Evolutionary conservation across 2,113 vertebrate species (phyloP).

Genomic region (Addax nasomaculatus): DNA sequence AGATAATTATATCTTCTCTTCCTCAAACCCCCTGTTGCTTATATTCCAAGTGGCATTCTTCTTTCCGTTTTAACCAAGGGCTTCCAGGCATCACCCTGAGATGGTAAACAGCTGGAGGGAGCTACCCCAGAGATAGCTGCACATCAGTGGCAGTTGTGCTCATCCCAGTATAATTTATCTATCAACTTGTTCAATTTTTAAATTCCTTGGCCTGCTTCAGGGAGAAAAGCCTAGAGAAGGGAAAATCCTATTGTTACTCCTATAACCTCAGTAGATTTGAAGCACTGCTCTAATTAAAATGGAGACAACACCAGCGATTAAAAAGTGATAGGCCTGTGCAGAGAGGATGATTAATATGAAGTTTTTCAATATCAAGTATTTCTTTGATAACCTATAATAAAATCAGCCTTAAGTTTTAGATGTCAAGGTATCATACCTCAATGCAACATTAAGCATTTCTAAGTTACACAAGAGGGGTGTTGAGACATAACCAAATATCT

Average conservation of each 20-base stretch:
- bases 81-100: neutral
- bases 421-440: neutral
- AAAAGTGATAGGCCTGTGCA: neutral
- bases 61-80: neutral
- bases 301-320: neutral
- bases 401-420: neutral
- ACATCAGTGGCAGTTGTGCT: neutral
- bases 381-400: neutral
- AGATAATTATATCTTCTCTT: slow-evolving; percentile 4
- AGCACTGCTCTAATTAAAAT: neutral
- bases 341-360: neutral
- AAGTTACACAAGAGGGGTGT: neutral
- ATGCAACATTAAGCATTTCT: neutral
- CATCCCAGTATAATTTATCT: neutral
- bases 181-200: neutral
- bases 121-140: neutral
- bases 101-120: neutral
- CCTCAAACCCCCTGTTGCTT: neutral
- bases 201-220: neutral
- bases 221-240: neutral
- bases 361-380: neutral
- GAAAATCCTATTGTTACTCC: neutral
- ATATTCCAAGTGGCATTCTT: neutral
- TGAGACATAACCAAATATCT: neutral
- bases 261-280: neutral